Base-by-base conservation (phyloP, 2,797 vertebrate species). In the Anguilla anguilla region DNA sequence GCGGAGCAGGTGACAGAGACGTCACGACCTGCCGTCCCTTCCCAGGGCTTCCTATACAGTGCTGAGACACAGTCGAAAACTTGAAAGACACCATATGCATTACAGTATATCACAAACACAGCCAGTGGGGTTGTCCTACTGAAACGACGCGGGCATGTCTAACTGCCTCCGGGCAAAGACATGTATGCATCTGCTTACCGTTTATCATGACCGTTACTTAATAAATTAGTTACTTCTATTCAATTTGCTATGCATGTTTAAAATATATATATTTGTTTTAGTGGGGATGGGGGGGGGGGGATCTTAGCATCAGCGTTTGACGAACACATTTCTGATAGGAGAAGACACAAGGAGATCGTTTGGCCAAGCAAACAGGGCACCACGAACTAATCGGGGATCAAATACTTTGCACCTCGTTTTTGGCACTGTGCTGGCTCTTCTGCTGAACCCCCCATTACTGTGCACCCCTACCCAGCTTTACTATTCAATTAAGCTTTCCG, bases 381-480 rank as follows among this genome's bases (percentile, higher is more conserved):
- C 67, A 77, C 79, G 22, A 43, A 46, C 74, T 15, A 79, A 79
- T 43, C 15, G 61, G 19, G 39, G 17, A 79, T 19, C 39, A 35
- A 55, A 15, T 15, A 61, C 31, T 79, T 39, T 46, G 74, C 46
- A 43, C 31, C 17, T 7, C 11, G 0, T 31, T 79, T 22, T 67
- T 35, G 69, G 35, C 4, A 46, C 39, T 43, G 10, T 46, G 39
- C 74, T 35, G 31, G 31, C 3, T 7, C 74, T 13, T 3, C 17
- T 79, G 39, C 39, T 79, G 79, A 79, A 3, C 74, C 35, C 74
- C 31, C 35, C 35, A 79, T 90, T 92, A 88, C 91, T 91, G 93
- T 94, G 95, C 93, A 95, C 95, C 95, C 95, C 94, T 95, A 94
- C 92, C 88, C 90, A 92, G 93, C 95, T 61, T 96, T 96, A 95